Base-by-base conservation (phyloP, 2,888 invertebrate genomes). In the Hydroisotoma schaefferi region DNA sequence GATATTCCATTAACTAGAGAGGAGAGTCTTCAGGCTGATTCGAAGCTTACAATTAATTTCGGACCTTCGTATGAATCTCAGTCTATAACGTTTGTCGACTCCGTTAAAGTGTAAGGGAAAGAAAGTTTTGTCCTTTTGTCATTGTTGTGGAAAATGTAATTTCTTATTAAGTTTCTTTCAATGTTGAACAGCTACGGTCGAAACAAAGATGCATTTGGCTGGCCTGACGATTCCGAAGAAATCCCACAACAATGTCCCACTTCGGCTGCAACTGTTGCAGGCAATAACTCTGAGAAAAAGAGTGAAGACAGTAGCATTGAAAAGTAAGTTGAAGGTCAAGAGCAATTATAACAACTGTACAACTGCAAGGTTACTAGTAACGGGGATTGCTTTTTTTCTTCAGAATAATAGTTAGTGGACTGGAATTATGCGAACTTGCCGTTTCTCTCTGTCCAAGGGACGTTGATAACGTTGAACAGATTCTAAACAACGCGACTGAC, bases 191-290 rank as follows among this genome's bases (percentile, higher is more conserved):
- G 86, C 74, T 95, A 95, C 76, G 94, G 94, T 1, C 94, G 94
- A 79, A 90, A 91, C 1, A 97, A 97, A 77, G 95, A 95, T 75
- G 83, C 87, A 1, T 94, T 97, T 75, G 94, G 94, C 43, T 97
- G 95, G 97, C 94, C 94, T 0, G 95, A 97, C 76, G 95, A 97
- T 74, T 85, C 84, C 8, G 94, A 95, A 74, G 95, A 95, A 65
- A 77, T 80, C 28, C 59, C 72, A 2, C 54, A 60, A 15, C 59
- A 57, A 27, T 60, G 59, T 12, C 71, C 77, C n/a, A 76, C 76
- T 54, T 73, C 77, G 2, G 57, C 43, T 38, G 38, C 48, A 22
- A 57, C 59, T 40, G 52, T 57, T 46, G 26, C 27, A 20, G 18
- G 53, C 5, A 12, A 74, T 75, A 2, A 73, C 77, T 15, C 76